Evolutionary conservation across 1,140 invertebrate species (phyloP).

Genomic region (Chymomyza costata): DNA sequence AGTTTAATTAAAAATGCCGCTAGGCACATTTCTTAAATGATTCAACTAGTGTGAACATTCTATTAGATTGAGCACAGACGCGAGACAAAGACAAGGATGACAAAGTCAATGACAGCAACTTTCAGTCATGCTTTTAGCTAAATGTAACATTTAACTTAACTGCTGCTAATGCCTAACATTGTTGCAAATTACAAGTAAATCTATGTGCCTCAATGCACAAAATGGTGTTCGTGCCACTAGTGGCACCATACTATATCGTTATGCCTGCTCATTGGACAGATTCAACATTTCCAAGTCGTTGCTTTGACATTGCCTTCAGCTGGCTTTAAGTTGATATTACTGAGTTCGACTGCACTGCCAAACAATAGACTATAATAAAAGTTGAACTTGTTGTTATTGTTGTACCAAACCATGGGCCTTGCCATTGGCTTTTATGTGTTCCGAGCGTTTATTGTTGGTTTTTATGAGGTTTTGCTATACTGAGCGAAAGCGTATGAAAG

Average conservation of each 20-base stretch:
- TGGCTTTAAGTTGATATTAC: constrained; percentile 60
- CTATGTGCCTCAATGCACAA: constrained; percentile 60
- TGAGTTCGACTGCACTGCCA: too few species aligned
- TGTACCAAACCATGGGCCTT: constrained; percentile 22
- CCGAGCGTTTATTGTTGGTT: too few species aligned
- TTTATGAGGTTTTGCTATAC: too few species aligned
- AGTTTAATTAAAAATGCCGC: too few species aligned
- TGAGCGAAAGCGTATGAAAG: too few species aligned
- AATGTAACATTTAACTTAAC: constrained; percentile 24
- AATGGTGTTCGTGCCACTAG: not conserved
- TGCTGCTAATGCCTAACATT: constrained; percentile 38
- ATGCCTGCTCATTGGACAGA: constrained; percentile 10
- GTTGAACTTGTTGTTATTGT: constrained; percentile 33
- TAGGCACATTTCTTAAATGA: too few species aligned
- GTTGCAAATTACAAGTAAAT: constrained; percentile 66
- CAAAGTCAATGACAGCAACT: not conserved
- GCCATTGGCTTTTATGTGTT: constrained; percentile 2
- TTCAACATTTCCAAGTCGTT: constrained; percentile 58
- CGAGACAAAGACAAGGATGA: constrained; percentile 12
- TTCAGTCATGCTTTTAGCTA: too few species aligned
- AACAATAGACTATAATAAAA: constrained; percentile 48
- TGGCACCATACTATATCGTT: not conserved
- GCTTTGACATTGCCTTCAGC: too few species aligned
- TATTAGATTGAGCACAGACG: too few species aligned
- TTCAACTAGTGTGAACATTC: too few species aligned